phyloP scores from a whole-genome alignment of 2,113 vertebrate genomes.

The Fulica atra region DNA sequence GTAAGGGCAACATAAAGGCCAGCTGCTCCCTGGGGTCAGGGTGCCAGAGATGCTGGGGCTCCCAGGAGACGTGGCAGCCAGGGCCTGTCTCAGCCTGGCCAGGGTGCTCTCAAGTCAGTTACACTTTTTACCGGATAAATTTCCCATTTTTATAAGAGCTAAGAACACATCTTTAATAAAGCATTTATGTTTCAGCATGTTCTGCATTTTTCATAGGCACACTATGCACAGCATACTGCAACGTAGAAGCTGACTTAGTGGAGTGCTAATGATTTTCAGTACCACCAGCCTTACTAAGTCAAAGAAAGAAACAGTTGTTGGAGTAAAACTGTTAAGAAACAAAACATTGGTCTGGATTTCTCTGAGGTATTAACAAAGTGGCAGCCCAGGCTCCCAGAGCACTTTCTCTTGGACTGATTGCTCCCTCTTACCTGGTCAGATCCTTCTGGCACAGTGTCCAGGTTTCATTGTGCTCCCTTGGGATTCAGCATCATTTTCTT shows the following conservation, averaged over 20 bases:
- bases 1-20: rapidly evolving
- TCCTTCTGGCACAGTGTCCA: not conserved
- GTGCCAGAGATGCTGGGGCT: rapidly evolving
- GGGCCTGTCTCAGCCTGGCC: not conserved
- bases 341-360: not conserved
- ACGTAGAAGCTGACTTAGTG: not conserved
- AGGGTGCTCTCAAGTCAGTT: not conserved
- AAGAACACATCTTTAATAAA: not conserved
- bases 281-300: not conserved
- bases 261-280: not conserved
- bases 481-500: not conserved
- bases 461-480: not conserved
- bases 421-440: not conserved
- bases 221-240: too few relatives aligned
- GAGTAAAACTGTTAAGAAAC: not conserved
- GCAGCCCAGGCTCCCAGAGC: not conserved
- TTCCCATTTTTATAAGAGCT: not conserved
- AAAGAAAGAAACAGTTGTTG: not conserved
- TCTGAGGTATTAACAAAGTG: not conserved
- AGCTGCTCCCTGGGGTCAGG: rapidly evolving
- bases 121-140: not conserved
- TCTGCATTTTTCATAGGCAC: not conserved
- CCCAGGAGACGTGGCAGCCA: not conserved
- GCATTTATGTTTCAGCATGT: not conserved
- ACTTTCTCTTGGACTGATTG: not conserved